Evolutionary conservation across 2,888 invertebrate genomes (phyloP).

Genomic region (Leucophora obtusa): DNA sequence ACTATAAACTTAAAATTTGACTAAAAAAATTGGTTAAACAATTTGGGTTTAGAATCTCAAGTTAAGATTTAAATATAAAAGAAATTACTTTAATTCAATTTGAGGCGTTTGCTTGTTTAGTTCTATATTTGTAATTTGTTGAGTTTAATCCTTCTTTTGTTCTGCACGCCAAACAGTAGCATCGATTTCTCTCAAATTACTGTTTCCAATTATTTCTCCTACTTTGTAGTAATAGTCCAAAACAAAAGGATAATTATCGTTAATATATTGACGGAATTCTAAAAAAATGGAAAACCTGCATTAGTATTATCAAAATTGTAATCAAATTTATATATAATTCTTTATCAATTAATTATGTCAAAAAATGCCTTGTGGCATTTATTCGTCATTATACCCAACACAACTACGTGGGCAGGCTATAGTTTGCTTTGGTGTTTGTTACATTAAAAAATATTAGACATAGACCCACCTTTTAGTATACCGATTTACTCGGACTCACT

Average conservation of each 20-base stretch:
- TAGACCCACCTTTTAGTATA: too few species aligned
- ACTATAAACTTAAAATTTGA: neutral
- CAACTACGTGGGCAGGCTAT: too few species aligned
- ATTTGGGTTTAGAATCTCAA: neutral
- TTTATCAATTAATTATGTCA: too few species aligned
- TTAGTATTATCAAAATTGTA: neutral
- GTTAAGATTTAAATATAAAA: neutral
- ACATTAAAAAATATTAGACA: too few species aligned
- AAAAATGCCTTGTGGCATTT: too few species aligned
- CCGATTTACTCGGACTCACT: too few species aligned
- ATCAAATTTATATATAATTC: too few species aligned
- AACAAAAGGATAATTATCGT: constrained; percentile 83
- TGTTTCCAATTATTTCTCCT: constrained; percentile 82
- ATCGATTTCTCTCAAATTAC: constrained; percentile 80
- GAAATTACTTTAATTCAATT: constrained; percentile 1
- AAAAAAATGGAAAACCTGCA: neutral
- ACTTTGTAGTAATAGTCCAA: constrained; percentile 85
- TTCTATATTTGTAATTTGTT: neutral
- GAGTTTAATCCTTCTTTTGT: constrained; percentile 69
- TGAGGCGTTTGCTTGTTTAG: neutral
- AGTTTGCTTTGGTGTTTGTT: too few species aligned
- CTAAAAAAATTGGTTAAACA: neutral
- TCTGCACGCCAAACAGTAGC: constrained; percentile 80
- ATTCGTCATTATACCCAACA: too few species aligned
- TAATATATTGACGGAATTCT: constrained; percentile 86